Evolutionary conservation across 2,113 vertebrate genomes (phyloP), one percentile per base, ranked within the genome.

Genomic region (Argyrosomus japonicus): DNA sequence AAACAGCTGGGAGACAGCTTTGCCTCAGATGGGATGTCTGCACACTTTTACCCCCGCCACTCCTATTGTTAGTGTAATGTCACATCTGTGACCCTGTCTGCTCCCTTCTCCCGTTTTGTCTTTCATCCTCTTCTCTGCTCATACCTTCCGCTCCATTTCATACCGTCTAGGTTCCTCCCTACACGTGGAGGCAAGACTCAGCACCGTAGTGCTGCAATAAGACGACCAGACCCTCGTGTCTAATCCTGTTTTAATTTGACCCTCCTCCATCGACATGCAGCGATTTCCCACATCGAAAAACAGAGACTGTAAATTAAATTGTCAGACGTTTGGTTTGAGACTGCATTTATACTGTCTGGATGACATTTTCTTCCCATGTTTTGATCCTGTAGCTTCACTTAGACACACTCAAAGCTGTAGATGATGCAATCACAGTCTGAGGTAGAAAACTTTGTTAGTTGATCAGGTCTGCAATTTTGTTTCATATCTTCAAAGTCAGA

Each of bases 11-110:
- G 60, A 81, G 91, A 93, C 92, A 93, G 93, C 94, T 94, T 95
- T 92, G 78, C 81, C 88, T 90, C 83, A 79, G 85, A 89, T 90
- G 88, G 88, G 83, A 79, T 87, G 92, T 90, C 88, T 88, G 87
- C 92, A 95, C 93, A 93, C 93, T 93, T 93, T 93, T 86, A 89
- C 68, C 77, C 89, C 89, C 18, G 53, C 51, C 62, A 23, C 81
- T 81, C 73, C 84, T 61, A 87, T 94, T 95, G 94, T 95, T 83
- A 68, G 89, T 83, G 86, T 81, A 85, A 85, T 94, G 81, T 76
- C 95, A 93, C 94, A 94, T 95, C 94, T 93, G 92, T 94, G 94
- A 93, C 93, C 94, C 93, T 92, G 94, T 92, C 93, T 93, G 89
- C 93, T 85, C 82, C 84, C 82, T 74, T 88, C 88, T 75, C 67